These are phyloP conservation scores for Hyperopisus bebe DNA, from an alignment of 2,113 vertebrate species.

Conservation along the genomic window DNA sequence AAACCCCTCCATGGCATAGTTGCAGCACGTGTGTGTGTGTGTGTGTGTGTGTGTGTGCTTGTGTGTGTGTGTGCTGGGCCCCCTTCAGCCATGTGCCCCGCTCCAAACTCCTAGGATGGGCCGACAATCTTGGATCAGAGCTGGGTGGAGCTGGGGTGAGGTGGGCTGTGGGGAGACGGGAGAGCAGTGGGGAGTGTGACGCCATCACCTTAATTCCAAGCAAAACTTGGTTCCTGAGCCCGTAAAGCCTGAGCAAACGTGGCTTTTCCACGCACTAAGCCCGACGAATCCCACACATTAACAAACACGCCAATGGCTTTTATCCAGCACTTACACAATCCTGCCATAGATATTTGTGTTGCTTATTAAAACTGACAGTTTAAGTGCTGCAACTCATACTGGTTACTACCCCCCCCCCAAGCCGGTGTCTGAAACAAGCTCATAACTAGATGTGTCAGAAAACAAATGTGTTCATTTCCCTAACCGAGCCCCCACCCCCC, in stretches of 20 bases:
- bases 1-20: neutral
- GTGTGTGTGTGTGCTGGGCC: constrained; percentile 19
- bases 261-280: constrained; percentile 33
- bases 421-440: neutral
- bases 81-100: constrained; percentile 23
- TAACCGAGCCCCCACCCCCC: neutral
- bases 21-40: neutral
- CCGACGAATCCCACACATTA: constrained; percentile 48
- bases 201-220: constrained; percentile 27
- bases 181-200: neutral
- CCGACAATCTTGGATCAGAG: constrained; percentile 28
- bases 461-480: neutral
- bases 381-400: constrained; percentile 23
- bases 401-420: neutral
- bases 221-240: constrained; percentile 40
- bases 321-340: constrained; percentile 40
- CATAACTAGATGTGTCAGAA: constrained; percentile 6
- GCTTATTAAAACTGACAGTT: constrained; percentile 50
- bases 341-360: constrained; percentile 33
- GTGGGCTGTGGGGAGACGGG: neutral
- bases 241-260: constrained; percentile 34
- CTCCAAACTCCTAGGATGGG: constrained; percentile 45
- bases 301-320: constrained; percentile 37
- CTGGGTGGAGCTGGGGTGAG: neutral
- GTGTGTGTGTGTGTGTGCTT: constrained; percentile 6